Evolutionary conservation across 2,888 invertebrate species (phyloP), one percentile per base, ranked within the genome.

Genomic region (Melolontha melolontha): DNA sequence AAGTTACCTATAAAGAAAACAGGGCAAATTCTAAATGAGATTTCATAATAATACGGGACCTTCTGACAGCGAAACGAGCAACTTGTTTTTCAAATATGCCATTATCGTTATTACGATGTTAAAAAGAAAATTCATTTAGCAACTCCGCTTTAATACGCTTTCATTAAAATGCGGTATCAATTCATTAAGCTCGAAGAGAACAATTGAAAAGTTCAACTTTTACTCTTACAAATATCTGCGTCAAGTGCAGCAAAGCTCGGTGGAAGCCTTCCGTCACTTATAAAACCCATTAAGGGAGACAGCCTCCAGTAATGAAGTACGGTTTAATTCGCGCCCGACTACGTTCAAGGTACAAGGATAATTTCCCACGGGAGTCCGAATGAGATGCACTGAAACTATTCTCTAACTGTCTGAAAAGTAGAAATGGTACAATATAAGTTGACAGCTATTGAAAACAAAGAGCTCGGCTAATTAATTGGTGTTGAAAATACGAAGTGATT

Each of bases 231-330:
- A 22, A 27, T 34, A 27, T 44, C 44, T 10, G 41, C 59, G 47
- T 47, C 14, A 29, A 44, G 59, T 59, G 59, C 59, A 59, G 27
- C 44, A 27, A 12, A 44, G 44, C 47, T 59, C 59, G 11, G 44
- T 59, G 59, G 44, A 44, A 59, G n/a, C 59, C 10, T 12, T 44
- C 27, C 29, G 59, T 44, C 59, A 59, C 44, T 59, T 59, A 40
- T 54, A 54, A 54, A 54, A 54, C 39, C 54, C 54, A 54, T 54
- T 54, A 54, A 14, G 44, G 14, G 59, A 59, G 59, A 59, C 59
- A 59, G 59, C 59, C 44, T 59, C 59, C 44, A 29, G 59, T 59
- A 59, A 59, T 59, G 59, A 59, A 59, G 59, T 8, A 59, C 59
- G 59, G 59, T 59, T 59, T 59, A 59, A 59, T 59, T 59, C 34